Evolutionary conservation across 1,140 invertebrate species (phyloP).

Genomic region (Drosophila miranda): DNA sequence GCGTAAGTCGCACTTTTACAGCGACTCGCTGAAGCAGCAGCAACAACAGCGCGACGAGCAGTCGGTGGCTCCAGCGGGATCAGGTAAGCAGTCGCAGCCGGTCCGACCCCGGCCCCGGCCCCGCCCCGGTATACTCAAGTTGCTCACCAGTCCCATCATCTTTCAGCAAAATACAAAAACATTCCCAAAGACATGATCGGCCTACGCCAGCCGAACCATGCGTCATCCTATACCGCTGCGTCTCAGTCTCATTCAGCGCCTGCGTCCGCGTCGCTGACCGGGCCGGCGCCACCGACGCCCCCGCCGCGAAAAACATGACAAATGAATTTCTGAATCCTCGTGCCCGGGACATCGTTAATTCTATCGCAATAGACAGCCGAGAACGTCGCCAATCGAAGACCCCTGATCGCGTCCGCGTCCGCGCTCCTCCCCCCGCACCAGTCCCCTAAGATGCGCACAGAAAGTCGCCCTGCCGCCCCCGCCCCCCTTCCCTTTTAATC

Average conservation of each 20-base stretch:
- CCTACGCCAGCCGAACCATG: conserved; percentile 52
- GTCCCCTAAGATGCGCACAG: too few relatives aligned
- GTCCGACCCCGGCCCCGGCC: conserved; percentile 52
- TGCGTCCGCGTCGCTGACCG: conserved; percentile 30
- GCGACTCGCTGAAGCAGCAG: conserved; percentile 52
- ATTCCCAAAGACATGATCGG: conserved; percentile 82
- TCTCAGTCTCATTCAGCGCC: conserved; percentile 7
- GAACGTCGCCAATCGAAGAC: background rate
- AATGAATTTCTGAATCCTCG: conserved; percentile 76
- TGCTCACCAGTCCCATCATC: conserved; percentile 80
- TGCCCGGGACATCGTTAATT: background rate
- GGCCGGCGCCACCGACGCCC: conserved; percentile 70
- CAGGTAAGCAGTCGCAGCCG: conserved; percentile 69
- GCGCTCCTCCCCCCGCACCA: too few relatives aligned
- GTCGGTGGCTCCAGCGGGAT: conserved; percentile 32
- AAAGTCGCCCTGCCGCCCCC: background rate
- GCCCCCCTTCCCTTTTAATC: conserved; percentile 13
- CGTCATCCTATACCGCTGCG: conserved; percentile 9
- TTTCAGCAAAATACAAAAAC: conserved; percentile 82
- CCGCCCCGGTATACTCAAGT: conserved; percentile 67
- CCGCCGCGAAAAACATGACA: conserved; percentile 82
- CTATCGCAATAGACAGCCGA: background rate
- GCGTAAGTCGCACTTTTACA: conserved; percentile 67
- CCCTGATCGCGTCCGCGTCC: background rate
- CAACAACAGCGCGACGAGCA: conserved; percentile 35